Conservation (phyloP, 2,113 vertebrate species). For the Hiodon tergisus region DNA sequence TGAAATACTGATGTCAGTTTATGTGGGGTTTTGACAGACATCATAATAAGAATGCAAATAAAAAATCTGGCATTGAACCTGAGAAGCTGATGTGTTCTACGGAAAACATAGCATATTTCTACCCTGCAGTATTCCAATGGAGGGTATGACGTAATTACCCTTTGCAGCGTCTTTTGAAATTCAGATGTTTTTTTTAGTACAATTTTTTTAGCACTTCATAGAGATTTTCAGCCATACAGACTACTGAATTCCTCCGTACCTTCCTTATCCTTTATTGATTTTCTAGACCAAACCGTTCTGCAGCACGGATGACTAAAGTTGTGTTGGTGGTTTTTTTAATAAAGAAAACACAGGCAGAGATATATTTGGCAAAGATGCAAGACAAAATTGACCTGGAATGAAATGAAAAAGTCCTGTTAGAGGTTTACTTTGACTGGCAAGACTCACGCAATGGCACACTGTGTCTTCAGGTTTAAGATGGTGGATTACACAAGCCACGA, state of each 20-base stretch:
- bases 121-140: no score
- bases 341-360: background rate
- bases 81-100: no score
- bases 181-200: background rate
- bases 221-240: background rate
- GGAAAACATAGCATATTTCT: no score
- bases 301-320: background rate
- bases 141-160: no score
- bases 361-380: conserved; percentile 2
- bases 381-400: background rate
- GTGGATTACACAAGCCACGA: conserved; percentile 33
- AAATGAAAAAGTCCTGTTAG: background rate
- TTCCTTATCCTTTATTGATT: conserved; percentile 3
- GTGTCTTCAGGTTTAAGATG: background rate
- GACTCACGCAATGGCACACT: background rate
- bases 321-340: conserved; percentile 10
- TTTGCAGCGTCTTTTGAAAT: background rate
- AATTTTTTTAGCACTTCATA: background rate
- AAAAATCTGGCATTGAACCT: no score
- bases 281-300: background rate
- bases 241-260: background rate
- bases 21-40: no score
- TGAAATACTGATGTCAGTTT: no score
- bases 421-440: background rate
- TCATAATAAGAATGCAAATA: no score